phyloP scores from a whole-genome alignment of 2,797 vertebrate genomes.

The Amniataba percoides region DNA sequence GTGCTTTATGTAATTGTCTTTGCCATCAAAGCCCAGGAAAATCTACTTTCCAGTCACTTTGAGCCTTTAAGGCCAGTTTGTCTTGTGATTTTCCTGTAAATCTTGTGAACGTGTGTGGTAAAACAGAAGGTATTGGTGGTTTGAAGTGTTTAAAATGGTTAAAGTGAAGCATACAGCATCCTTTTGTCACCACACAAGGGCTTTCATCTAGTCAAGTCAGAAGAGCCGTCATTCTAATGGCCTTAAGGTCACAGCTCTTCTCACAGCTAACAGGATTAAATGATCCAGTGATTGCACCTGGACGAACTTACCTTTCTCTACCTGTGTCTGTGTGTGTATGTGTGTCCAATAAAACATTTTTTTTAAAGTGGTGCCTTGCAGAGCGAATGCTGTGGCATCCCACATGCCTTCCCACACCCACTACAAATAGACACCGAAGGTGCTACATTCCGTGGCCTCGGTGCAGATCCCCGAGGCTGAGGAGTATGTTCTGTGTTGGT shows the following conservation, averaged over 20 bases:
- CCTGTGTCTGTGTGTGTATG: conserved; percentile 56
- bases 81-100: background rate
- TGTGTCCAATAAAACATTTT: conserved; percentile 32
- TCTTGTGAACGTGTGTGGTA: background rate
- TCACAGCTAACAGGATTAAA: conserved; percentile 69
- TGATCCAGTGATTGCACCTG: conserved; percentile 65
- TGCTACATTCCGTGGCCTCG: conserved; percentile 84
- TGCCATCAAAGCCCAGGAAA: background rate
- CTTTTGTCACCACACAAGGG: conserved; percentile 59
- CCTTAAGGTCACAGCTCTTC: conserved; percentile 54
- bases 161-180: conserved; percentile 28
- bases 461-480: conserved; percentile 80
- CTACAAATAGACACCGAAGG: conserved; percentile 85
- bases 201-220: conserved; percentile 55
- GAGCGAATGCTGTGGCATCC: conserved; percentile 76
- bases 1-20: conserved; percentile 18
- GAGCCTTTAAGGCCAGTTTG: background rate
- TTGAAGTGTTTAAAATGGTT: conserved; percentile 17
- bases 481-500: conserved; percentile 82
- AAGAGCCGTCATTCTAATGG: conserved; percentile 46
- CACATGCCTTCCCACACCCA: conserved; percentile 86
- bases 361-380: conserved; percentile 57
- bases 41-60: background rate
- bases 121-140: conserved; percentile 6
- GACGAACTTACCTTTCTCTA: conserved; percentile 63